Conservation (phyloP, 2,888 invertebrate genomes). For the Crepidodera aurea region DNA sequence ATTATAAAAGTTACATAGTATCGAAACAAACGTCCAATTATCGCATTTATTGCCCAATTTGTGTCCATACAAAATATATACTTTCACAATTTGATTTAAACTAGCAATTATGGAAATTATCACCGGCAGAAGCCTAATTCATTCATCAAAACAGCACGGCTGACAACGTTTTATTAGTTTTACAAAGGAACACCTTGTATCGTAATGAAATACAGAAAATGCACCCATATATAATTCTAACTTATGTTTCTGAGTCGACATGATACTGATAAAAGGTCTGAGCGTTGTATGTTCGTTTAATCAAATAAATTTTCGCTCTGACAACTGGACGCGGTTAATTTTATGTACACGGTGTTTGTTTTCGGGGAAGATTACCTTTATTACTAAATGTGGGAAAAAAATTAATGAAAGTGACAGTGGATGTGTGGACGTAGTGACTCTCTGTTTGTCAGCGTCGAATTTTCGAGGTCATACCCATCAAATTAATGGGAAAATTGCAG, state of each 20-base stretch:
- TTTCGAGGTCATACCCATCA: no score
- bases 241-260: conserved; percentile 51
- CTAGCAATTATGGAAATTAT: conserved; percentile 23
- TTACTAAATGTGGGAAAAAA: no score
- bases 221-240: conserved; percentile 57
- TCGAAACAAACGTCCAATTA: conserved; percentile 5
- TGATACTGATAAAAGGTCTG: conserved; percentile 19
- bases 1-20: no score
- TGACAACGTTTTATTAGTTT: conserved; percentile 36
- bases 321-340: not conserved
- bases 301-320: conserved; percentile 21
- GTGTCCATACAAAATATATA: not conserved
- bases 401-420: no score
- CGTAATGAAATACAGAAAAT: conserved; percentile 53
- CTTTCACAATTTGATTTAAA: conserved; percentile 17
- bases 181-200: conserved; percentile 42
- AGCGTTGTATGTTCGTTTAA: conserved; percentile 11
- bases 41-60: conserved; percentile 4
- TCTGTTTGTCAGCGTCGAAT: no score
- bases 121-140: conserved; percentile 16
- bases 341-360: not conserved
- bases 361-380: no score
- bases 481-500: no score
- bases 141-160: conserved; percentile 29
- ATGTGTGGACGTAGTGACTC: no score